Evolutionary conservation across 1,140 invertebrate genomes (phyloP).

Genomic region (Pseudomyrmex concolor): DNA sequence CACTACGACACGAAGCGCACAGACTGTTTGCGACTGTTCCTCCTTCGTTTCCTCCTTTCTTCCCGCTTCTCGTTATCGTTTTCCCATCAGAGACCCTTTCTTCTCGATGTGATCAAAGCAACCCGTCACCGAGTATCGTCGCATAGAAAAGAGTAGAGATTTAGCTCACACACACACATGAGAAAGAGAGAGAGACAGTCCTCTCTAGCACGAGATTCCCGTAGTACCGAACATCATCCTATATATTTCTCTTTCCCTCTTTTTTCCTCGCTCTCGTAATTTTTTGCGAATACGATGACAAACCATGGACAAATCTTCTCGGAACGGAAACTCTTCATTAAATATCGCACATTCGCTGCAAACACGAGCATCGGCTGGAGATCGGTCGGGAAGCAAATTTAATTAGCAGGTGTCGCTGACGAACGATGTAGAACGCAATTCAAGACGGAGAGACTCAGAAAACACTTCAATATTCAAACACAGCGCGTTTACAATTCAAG

Average conservation of each 20-base stretch:
- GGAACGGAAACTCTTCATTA: background rate
- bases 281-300: slow-evolving; percentile 38
- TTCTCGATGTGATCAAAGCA: slow-evolving; percentile 64
- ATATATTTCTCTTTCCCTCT: slow-evolving; percentile 6
- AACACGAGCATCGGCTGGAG: slow-evolving; percentile 46
- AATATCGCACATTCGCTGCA: slow-evolving; percentile 37
- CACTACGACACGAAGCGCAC: slow-evolving; percentile 12
- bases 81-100: slow-evolving; percentile 42
- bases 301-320: background rate
- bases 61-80: slow-evolving; percentile 60
- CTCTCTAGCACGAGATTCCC: background rate
- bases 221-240: background rate
- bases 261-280: slow-evolving; percentile 13
- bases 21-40: slow-evolving; percentile 66
- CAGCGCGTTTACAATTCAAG: slow-evolving; percentile 2
- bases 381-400: slow-evolving; percentile 33
- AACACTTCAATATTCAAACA: slow-evolving; percentile 17
- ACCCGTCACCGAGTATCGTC: slow-evolving; percentile 36
- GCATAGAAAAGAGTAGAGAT: slow-evolving; percentile 59
- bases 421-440: slow-evolving; percentile 29
- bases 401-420: slow-evolving; percentile 48
- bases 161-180: slow-evolving; percentile 33
- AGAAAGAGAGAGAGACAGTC: no score
- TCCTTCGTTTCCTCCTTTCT: background rate
- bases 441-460: slow-evolving; percentile 27